Conservation (phyloP, 2,113 vertebrate species). For the Numida meleagris region DNA sequence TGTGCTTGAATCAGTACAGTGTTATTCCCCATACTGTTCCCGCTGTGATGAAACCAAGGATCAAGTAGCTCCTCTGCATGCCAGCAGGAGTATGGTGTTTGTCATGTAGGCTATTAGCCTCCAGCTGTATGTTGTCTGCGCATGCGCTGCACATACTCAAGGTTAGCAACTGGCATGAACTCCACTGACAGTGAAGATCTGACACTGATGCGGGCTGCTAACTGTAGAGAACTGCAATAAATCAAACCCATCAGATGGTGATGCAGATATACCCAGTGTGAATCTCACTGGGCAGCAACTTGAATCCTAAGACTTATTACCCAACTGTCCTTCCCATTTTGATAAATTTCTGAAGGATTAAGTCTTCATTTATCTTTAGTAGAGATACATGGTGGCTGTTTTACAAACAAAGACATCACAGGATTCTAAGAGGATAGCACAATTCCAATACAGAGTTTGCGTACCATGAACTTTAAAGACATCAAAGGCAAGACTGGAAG, state of each 20-base stretch:
- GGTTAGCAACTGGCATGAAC: not conserved
- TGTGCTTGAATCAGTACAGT: not conserved
- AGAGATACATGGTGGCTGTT: not conserved
- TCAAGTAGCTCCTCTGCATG: not conserved
- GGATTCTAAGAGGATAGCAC: not conserved
- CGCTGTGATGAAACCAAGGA: not conserved
- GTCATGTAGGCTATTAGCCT: accelerated
- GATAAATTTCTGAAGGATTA: not conserved
- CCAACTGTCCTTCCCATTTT: not conserved
- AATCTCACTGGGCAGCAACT: accelerated
- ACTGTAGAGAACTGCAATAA: not conserved
- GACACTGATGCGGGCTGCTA: not conserved
- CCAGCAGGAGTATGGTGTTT: accelerated
- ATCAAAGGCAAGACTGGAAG: not conserved
- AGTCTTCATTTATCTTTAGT: not conserved
- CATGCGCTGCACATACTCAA: not conserved
- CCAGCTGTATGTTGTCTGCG: not conserved
- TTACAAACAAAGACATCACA: not conserved
- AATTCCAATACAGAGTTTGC: accelerated
- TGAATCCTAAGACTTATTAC: not conserved
- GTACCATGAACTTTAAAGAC: not conserved
- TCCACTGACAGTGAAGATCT: not conserved
- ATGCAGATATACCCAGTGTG: not conserved
- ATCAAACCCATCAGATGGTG: not conserved
- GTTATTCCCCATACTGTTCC: not conserved